Evolutionary conservation across 1,140 invertebrate genomes (phyloP), one percentile per base, ranked within the genome.

Genomic region (Tachypleus tridentatus): DNA sequence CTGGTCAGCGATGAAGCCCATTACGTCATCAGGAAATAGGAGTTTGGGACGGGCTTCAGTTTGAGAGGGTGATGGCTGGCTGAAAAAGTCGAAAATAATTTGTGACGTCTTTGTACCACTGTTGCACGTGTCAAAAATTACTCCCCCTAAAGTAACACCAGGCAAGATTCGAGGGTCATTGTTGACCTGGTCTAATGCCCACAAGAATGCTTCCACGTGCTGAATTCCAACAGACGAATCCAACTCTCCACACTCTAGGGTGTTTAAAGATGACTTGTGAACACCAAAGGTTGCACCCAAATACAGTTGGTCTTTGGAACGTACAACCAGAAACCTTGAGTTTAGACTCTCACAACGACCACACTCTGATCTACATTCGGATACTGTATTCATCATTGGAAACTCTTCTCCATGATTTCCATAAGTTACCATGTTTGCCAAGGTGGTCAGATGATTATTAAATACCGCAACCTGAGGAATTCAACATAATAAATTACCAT

Each of bases 161-260:
- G 72, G 72, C n/a, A 76, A 65, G 54, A 75, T 64, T 54, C 72
- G 59, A 50, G 66, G 62, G 54, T 77, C 70, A 11, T 66, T 67
- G 67, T 81, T 81, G n/a, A 81, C 70, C 63, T 78, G 73, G 63
- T 80, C 77, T 52, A 81, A 59, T 4, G 79, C 76, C 78, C 78
- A 81, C 0, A 79, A 69, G 50, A 81, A 76, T 4, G 79, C 79
- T 70, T 81, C 80, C 64, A 80, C 76, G 0, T 74, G 69, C 64
- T 77, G 76, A 71, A 80, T 57, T 50, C 67, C 64, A 11, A 58
- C 51, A 7, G 67, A 51, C 6, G 64, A 51, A 57, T 72, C 60
- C 4, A 65, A 62, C 6, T 67, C 60, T n/a, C 72, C 70, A 62
- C 75, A 76, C 10, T 71, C 65, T 0, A 73, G 65, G n/a, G 73